These are phyloP conservation scores for Orthonychiurus folsomi DNA, from an alignment of 2,888 invertebrate species.

Conservation along the genomic window DNA sequence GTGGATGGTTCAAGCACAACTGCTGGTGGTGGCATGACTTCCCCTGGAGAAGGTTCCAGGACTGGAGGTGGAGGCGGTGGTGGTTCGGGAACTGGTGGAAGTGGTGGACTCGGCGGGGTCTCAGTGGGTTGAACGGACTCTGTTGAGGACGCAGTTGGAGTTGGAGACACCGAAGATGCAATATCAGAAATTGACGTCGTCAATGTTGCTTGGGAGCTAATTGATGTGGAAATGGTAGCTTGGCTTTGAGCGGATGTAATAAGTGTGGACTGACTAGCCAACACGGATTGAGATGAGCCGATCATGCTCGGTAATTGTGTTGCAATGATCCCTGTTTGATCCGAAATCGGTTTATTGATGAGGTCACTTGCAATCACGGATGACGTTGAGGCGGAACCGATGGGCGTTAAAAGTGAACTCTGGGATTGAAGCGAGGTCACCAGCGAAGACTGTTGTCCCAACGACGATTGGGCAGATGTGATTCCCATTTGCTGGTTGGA, in stretches of 20 bases:
- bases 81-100: not conserved
- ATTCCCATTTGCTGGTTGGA: not conserved
- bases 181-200: conserved; percentile 7
- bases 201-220: conserved; percentile 9
- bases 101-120: not conserved
- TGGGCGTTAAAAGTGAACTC: not conserved
- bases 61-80: not conserved
- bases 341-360: conserved; percentile 9
- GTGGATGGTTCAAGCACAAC: conserved; percentile 11
- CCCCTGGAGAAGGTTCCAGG: conserved; percentile 16
- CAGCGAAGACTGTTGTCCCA: not conserved
- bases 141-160: not conserved
- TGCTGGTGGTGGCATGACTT: not conserved
- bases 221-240: not conserved
- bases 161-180: conserved; percentile 1
- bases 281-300: not conserved
- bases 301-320: conserved; percentile 3
- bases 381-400: not conserved
- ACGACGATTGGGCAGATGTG: conserved; percentile 8
- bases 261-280: not conserved
- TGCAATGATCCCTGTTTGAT: conserved; percentile 2
- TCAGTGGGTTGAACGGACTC: not conserved
- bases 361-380: not conserved
- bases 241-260: conserved; percentile 11
- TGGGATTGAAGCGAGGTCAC: conserved; percentile 8